Evolutionary conservation across 2,113 vertebrate species (phyloP).

Genomic region (Eretmochelys imbricata): DNA sequence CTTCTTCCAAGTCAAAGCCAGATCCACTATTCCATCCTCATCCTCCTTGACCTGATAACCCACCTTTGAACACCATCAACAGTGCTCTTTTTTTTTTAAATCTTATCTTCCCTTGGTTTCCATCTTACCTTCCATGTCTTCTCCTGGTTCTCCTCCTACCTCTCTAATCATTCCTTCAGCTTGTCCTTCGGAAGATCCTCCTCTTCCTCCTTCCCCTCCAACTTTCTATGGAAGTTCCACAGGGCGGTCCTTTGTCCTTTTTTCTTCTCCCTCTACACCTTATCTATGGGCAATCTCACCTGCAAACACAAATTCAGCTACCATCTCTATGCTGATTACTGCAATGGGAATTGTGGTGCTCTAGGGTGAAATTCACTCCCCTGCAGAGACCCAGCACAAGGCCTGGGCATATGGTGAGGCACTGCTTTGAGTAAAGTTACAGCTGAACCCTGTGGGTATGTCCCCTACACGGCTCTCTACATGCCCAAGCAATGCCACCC

Average conservation of each 20-base stretch:
- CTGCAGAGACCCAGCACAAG: background rate
- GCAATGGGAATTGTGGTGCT: background rate
- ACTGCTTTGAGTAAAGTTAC: background rate
- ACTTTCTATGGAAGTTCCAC: background rate
- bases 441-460: background rate
- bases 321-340: background rate
- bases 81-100: background rate
- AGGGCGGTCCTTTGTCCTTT: background rate
- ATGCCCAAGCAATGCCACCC: background rate
- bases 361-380: background rate
- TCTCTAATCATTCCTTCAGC: background rate
- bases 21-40: background rate
- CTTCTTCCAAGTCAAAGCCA: background rate
- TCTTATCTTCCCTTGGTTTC: background rate
- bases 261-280: background rate
- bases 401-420: background rate
- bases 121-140: background rate
- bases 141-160: background rate
- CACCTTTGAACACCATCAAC: background rate
- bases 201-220: background rate
- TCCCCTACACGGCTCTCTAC: background rate
- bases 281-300: background rate
- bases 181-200: background rate
- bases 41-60: background rate
- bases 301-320: rapidly evolving